These are phyloP conservation scores for Thripadectes ignobilis DNA, from an alignment of 2,797 vertebrate genomes.

Conservation along the genomic window DNA sequence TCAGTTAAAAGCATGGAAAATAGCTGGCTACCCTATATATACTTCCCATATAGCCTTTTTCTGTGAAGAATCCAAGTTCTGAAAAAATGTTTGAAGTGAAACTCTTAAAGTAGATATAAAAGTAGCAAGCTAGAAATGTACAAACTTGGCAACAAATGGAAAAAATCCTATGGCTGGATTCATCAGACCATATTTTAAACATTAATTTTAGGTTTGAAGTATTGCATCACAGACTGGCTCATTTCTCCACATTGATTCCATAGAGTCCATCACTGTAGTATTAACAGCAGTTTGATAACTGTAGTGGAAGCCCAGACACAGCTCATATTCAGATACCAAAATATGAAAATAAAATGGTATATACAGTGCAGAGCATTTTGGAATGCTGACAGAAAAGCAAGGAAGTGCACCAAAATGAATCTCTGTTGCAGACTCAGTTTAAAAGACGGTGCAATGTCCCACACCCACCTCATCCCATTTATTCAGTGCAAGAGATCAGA, in stretches of 20 bases:
- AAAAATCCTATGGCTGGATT: background rate
- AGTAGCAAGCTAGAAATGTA: background rate
- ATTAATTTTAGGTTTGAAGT: background rate
- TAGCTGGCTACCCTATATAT: background rate
- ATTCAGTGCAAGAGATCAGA: background rate
- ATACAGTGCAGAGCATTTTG: background rate
- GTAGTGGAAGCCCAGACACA: background rate
- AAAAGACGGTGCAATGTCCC: background rate
- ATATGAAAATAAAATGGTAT: background rate
- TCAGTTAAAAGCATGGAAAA: constrained; percentile 22
- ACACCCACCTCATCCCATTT: background rate
- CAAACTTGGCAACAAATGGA: background rate
- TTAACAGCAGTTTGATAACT: background rate
- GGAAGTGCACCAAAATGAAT: background rate
- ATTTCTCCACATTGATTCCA: background rate
- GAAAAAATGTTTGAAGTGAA: constrained; percentile 5
- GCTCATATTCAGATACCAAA: background rate
- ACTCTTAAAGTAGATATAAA: background rate
- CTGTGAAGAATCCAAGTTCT: constrained; percentile 2
- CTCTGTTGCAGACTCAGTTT: background rate
- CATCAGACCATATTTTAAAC: background rate
- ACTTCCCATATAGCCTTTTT: background rate
- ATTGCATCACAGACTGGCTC: background rate
- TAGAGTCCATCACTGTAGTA: background rate
- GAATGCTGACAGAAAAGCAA: background rate